A percentile compares a stretch with the other conserved stretches of the same genome.
These are phyloP conservation scores for Drosophila equinoxialis DNA, from an alignment of 1,140 invertebrate genomes.

Conservation along the genomic window DNA sequence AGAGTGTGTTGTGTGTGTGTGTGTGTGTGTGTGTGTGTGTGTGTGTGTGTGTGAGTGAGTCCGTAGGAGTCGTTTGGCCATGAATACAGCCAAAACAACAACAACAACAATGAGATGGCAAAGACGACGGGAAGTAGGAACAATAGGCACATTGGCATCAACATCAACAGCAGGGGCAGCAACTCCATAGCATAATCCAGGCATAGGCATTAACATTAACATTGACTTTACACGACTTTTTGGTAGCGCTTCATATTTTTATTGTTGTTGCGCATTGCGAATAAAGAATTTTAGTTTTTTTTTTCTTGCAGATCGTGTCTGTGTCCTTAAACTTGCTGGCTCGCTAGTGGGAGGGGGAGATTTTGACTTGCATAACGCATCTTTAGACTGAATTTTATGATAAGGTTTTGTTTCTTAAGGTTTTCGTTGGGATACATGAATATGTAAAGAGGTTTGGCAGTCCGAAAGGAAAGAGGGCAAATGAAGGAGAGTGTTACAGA, in stretches of 20 bases:
- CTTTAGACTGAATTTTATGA: slow-evolving; percentile 39
- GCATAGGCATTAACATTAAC: slow-evolving; percentile 78
- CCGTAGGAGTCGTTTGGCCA: slow-evolving; percentile 11
- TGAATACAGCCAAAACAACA: background rate
- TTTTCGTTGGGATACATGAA: slow-evolving; percentile 28
- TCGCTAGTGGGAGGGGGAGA: slow-evolving; percentile 1
- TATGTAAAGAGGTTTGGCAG: background rate
- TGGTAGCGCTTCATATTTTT: slow-evolving; percentile 78
- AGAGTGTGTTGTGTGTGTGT: background rate
- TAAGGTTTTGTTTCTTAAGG: slow-evolving; percentile 1
- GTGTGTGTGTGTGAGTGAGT: background rate
- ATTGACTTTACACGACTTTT: slow-evolving; percentile 82
- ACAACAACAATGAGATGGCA: background rate
- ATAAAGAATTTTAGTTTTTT: slow-evolving; percentile 64
- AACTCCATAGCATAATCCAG: slow-evolving; percentile 47
- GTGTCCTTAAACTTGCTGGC: slow-evolving; percentile 61
- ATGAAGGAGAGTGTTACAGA: background rate
- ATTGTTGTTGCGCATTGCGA: slow-evolving; percentile 76
- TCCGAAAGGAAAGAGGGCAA: background rate
- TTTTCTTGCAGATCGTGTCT: slow-evolving; percentile 56
- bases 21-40: no score
- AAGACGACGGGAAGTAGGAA: slow-evolving; percentile 50
- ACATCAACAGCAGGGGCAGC: background rate
- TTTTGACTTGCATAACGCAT: slow-evolving; percentile 66
- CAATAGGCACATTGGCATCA: slow-evolving; percentile 61